A percentile compares a stretch with the other conserved stretches of the same genome.
Evolutionary conservation across 2,888 invertebrate species (phyloP).

Genomic region (Catocala sponsa): DNA sequence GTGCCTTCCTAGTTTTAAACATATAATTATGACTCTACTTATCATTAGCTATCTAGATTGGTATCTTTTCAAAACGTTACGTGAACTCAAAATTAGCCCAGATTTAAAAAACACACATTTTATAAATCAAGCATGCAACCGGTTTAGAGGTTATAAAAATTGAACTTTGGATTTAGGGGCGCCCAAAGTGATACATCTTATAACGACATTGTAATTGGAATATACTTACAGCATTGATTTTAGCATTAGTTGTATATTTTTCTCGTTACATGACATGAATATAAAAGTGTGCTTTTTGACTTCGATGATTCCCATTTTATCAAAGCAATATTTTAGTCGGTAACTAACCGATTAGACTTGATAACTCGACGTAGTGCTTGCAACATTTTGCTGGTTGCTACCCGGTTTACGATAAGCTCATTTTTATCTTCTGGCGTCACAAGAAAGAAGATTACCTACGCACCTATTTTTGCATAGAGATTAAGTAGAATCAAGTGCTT

Average conservation of each 20-base stretch:
- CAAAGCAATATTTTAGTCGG: neutral
- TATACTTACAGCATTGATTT: too few species aligned
- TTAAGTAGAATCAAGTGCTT: neutral
- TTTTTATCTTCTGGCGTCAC: conserved; percentile 38
- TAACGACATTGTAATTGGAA: neutral
- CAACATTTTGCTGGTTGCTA: conserved; percentile 34
- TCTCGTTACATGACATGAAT: neutral
- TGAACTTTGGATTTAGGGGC: conserved; percentile 37
- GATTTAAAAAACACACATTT: neutral
- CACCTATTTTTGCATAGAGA: neutral
- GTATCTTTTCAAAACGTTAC: too few species aligned
- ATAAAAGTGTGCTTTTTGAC: neutral
- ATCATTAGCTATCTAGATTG: too few species aligned
- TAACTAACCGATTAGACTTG: neutral
- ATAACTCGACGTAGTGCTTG: neutral
- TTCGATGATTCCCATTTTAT: neutral
- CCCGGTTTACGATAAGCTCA: conserved; percentile 30
- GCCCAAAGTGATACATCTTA: conserved; percentile 11
- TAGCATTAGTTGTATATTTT: neutral
- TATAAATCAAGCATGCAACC: conserved; percentile 23
- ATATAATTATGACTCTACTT: too few species aligned
- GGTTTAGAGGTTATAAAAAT: conserved; percentile 24
- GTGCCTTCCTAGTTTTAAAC: too few species aligned
- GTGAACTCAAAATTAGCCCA: conserved; percentile 11
- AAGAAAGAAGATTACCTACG: conserved; percentile 3